Conservation (phyloP, 2,888 invertebrate genomes). For the Abrostola triplasia region DNA sequence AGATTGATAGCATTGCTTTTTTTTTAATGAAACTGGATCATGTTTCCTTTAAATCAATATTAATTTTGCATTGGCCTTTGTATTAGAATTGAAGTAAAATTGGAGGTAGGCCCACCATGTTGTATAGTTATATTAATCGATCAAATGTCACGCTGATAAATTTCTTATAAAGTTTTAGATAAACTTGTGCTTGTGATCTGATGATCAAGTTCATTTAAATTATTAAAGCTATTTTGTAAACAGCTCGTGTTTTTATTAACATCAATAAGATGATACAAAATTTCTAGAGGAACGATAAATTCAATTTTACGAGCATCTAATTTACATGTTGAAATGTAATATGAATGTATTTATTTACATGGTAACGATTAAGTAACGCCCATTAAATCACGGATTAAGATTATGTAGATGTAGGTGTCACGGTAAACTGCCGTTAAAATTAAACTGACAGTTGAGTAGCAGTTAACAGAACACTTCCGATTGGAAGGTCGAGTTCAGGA, state of each 20-base stretch:
- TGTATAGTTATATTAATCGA: no score
- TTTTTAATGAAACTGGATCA: no score
- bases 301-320: constrained; percentile 10
- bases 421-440: constrained; percentile 2
- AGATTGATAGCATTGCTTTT: no score
- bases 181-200: no score
- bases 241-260: neutral
- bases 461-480: neutral
- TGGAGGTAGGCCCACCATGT: no score
- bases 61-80: no score
- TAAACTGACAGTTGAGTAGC: neutral
- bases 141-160: no score
- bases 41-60: no score
- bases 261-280: neutral
- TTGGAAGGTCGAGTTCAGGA: constrained; percentile 6
- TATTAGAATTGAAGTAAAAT: no score
- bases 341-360: constrained; percentile 15
- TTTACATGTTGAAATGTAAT: constrained; percentile 6
- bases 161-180: no score
- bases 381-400: constrained; percentile 18
- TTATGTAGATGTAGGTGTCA: constrained; percentile 15
- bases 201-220: no score
- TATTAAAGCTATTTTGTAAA: no score
- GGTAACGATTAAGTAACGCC: constrained; percentile 12
- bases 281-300: constrained; percentile 7